phyloP scores from a whole-genome alignment of 2,797 vertebrate species.

The Rhinella marina region DNA sequence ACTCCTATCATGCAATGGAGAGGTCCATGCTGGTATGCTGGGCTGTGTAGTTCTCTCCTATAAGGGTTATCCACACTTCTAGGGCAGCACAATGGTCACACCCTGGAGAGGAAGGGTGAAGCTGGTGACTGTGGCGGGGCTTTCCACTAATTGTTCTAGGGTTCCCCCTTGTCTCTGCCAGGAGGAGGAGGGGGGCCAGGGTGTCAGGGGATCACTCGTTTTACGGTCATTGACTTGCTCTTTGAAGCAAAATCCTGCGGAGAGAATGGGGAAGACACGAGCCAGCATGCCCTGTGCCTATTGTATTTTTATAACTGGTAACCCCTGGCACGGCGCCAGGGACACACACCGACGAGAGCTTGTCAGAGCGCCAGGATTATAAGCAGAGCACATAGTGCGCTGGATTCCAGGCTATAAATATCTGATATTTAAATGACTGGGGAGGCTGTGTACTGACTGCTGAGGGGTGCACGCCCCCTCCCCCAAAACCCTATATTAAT shows the following conservation, averaged over 20 bases:
- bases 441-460: not conserved
- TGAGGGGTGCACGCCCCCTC: not conserved
- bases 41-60: not conserved
- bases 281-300: slow-evolving; percentile 23
- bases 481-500: not conserved
- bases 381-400: slow-evolving; percentile 23
- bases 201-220: not conserved
- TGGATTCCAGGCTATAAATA: slow-evolving; percentile 33
- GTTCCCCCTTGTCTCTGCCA: not conserved
- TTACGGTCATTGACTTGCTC: not conserved
- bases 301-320: slow-evolving; percentile 45
- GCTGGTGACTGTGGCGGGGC: not conserved
- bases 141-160: slow-evolving; percentile 41
- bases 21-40: not conserved
- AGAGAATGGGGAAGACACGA: not conserved
- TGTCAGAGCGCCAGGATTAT: slow-evolving; percentile 14
- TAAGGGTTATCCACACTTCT: not conserved
- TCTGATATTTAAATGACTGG: slow-evolving; percentile 21
- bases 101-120: slow-evolving; percentile 18
- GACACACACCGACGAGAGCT: slow-evolving; percentile 33
- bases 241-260: slow-evolving; percentile 14
- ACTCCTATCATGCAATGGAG: too few relatives aligned
- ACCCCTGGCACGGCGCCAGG: slow-evolving; percentile 30
- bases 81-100: not conserved
- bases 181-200: not conserved